Evolutionary conservation across 2,888 invertebrate genomes (phyloP).

Genomic region (Caradrina kadenii): DNA sequence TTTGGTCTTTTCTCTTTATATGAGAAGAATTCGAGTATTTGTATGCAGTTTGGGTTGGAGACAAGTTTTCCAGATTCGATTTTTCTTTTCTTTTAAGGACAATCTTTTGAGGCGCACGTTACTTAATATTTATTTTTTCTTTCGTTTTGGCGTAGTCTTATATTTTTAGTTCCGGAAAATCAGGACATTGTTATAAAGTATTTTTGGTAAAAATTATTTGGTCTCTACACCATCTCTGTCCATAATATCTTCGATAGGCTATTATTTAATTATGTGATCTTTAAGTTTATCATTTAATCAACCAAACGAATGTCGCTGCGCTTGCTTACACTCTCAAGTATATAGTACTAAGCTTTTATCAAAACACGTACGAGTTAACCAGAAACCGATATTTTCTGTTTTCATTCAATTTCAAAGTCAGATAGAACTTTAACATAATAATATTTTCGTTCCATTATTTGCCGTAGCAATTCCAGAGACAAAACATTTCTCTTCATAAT

Average conservation of each 20-base stretch:
- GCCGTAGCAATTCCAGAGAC: constrained; percentile 14
- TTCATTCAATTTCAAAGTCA: constrained; percentile 16
- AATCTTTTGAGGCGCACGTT: not conserved
- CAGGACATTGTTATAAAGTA: too few species aligned
- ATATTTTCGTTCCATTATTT: constrained; percentile 42
- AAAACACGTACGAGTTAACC: not conserved
- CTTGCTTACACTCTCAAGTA: not conserved
- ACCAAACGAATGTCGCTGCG: not conserved
- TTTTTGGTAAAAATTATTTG: too few species aligned
- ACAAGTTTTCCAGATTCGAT: not conserved
- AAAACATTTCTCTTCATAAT: constrained; percentile 40
- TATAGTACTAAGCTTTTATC: not conserved
- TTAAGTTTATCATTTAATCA: not conserved
- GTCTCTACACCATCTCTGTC: too few species aligned
- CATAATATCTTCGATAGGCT: not conserved
- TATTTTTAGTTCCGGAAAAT: too few species aligned
- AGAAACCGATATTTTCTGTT: constrained; percentile 4
- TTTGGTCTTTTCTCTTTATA: constrained; percentile 33
- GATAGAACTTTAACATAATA: not conserved
- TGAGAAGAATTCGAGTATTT: constrained; percentile 44
- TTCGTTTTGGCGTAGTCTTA: not conserved
- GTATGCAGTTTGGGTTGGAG: constrained; percentile 49
- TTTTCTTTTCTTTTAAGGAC: constrained; percentile 1
- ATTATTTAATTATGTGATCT: not conserved
- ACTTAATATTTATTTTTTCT: not conserved